Conservation (phyloP, 2,888 invertebrate genomes). For the Heliconius hortense region DNA sequence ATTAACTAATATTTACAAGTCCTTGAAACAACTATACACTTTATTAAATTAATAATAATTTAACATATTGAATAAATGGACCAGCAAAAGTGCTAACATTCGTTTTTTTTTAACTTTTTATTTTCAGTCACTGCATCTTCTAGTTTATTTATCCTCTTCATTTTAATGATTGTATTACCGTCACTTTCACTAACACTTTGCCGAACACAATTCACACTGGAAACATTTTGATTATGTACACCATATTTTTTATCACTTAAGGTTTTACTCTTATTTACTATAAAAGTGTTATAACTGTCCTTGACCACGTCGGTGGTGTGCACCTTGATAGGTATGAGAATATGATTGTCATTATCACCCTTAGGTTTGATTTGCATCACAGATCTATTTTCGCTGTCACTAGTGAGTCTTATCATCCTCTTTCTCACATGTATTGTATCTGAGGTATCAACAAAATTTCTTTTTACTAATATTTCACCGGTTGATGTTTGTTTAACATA, state of each 20-base stretch:
- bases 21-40: slow-evolving; percentile 71
- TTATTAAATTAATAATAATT: slow-evolving; percentile 75
- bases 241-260: slow-evolving; percentile 78
- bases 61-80: slow-evolving; percentile 69
- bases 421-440: slow-evolving; percentile 73
- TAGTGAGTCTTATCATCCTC: slow-evolving; percentile 72
- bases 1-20: slow-evolving; percentile 78
- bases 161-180: slow-evolving; percentile 69
- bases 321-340: slow-evolving; percentile 72
- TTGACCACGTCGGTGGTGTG: slow-evolving; percentile 74
- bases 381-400: slow-evolving; percentile 73
- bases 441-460: slow-evolving; percentile 66
- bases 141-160: slow-evolving; percentile 70
- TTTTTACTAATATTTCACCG: slow-evolving; percentile 72
- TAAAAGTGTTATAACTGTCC: slow-evolving; percentile 78
- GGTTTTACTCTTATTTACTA: slow-evolving; percentile 77
- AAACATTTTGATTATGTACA: slow-evolving; percentile 77
- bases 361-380: slow-evolving; percentile 69
- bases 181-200: slow-evolving; percentile 74
- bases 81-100: slow-evolving; percentile 68
- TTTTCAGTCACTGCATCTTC: slow-evolving; percentile 72
- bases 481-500: slow-evolving; percentile 73
- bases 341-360: slow-evolving; percentile 73
- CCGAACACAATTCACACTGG: slow-evolving; percentile 73
- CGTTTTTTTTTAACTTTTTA: slow-evolving; percentile 78